Evolutionary conservation across 2,113 vertebrate genomes (phyloP).

Genomic region (Oxyura jamaicensis): DNA sequence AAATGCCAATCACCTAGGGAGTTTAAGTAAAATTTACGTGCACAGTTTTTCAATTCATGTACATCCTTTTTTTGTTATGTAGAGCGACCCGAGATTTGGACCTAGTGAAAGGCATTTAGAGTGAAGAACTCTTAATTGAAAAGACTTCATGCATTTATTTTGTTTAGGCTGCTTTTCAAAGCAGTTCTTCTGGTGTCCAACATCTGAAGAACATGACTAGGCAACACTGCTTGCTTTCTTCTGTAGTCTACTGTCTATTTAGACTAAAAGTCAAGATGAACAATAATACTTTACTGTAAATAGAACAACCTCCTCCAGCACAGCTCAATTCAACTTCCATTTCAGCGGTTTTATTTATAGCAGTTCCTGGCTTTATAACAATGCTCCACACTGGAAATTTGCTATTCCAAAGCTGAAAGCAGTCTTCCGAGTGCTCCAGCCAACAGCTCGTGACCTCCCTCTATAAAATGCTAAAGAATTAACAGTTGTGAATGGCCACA

Average conservation of each 20-base stretch:
- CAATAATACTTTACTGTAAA: conserved; percentile 48
- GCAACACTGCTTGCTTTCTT: neutral
- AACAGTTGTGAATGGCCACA: conserved; percentile 30
- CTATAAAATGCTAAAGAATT: conserved; percentile 48
- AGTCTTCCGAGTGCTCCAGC: conserved; percentile 39
- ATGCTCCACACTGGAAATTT: conserved; percentile 43
- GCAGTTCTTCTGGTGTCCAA: neutral
- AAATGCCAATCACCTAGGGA: neutral
- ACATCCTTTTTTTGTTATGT: neutral
- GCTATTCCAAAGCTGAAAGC: conserved; percentile 49
- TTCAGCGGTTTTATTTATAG: conserved; percentile 52
- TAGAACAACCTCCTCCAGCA: conserved; percentile 31
- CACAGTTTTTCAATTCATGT: neutral
- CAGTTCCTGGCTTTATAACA: conserved; percentile 40
- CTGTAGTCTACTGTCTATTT: neutral
- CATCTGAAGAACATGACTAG: neutral
- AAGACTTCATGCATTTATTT: neutral
- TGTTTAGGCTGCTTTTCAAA: conserved; percentile 39
- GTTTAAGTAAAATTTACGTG: neutral
- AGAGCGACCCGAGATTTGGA: neutral
- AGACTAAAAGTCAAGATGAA: conserved; percentile 33
- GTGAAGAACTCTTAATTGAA: neutral
- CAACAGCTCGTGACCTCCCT: conserved; percentile 39
- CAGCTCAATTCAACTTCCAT: conserved; percentile 9
- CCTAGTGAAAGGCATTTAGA: neutral